phyloP scores from a whole-genome alignment of 2,113 vertebrate genomes.

The Toxostoma redivivum region DNA sequence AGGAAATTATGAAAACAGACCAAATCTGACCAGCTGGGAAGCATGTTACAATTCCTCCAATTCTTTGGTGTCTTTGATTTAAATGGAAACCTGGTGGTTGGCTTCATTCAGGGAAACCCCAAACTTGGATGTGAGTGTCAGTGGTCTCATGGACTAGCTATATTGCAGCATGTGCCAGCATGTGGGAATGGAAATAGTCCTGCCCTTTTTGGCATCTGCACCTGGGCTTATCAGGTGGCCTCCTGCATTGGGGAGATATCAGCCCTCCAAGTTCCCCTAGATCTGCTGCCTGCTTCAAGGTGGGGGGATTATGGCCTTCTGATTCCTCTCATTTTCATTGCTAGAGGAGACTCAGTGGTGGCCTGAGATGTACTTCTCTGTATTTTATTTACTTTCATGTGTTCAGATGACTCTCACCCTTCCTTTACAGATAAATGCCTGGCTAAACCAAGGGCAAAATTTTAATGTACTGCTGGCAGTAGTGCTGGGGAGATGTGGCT shows the following conservation, averaged over 20 bases:
- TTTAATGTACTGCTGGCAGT: neutral
- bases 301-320: neutral
- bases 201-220: neutral
- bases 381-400: neutral
- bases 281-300: neutral
- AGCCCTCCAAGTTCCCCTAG: accelerated
- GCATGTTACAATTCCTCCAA: neutral
- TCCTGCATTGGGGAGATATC: neutral
- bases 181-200: neutral
- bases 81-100: neutral
- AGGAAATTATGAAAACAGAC: neutral
- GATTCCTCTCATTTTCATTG: neutral
- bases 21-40: neutral
- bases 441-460: neutral
- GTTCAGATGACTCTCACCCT: neutral
- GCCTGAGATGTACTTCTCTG: neutral
- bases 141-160: neutral
- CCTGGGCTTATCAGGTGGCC: neutral
- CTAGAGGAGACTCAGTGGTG: neutral
- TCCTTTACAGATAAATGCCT: neutral
- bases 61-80: neutral
- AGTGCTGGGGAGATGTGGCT: neutral
- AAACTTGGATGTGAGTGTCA: neutral
- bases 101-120: neutral
- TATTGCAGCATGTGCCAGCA: neutral